Base-by-base conservation (phyloP, 2,113 vertebrate species). In the Aldabrachelys gigantea region DNA sequence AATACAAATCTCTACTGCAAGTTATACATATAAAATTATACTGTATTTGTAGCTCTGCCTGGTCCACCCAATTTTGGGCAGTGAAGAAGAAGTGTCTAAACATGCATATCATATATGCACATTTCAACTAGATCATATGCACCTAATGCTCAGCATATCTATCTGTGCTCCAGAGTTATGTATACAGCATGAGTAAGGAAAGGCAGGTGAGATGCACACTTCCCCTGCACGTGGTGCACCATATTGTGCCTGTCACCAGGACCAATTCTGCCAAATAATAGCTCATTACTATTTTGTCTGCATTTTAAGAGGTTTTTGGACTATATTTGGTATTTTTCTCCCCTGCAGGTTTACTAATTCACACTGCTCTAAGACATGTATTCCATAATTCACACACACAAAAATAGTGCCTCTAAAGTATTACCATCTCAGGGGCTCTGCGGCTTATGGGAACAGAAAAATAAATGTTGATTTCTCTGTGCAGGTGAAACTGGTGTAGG, bases 401-500 rank as follows among this genome's bases (percentile, higher is more conserved):
- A 31, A n/a, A 65, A 80, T 22, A 57, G 13, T 3, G 41, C 85
- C 89, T 82, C 65, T 14, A 54, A 91, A 87, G 38, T 59, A 85
- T 3, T 38, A 35, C 10, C 24, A n/a, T 88, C 41, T 83, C 41
- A 92, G 59, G 91, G 27, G 89, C 85, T 83, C 93, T n/a, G 1
- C 27, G 56, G 38, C 57, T 91, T 91, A 82, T 49, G 57, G 79
- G 82, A 95, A 87, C 44, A 89, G 47, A 95, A 88, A 35, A 90
- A 25, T 91, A 79, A 79, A 25, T 81, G 84, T 89, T 93, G 57
- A 93, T 92, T 69, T 7, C 85, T 82, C 89, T 85, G 25, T 76
- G 41, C 1, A n/a, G 44, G 17, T 91, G 49, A 78, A 93, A 87
- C 0, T 2, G 2, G 1, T 84, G 65, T 7, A 69, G 89, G 82